These are phyloP conservation scores for Erithacus rubecula DNA, from an alignment of 2,797 vertebrate species.

Conservation along the genomic window DNA sequence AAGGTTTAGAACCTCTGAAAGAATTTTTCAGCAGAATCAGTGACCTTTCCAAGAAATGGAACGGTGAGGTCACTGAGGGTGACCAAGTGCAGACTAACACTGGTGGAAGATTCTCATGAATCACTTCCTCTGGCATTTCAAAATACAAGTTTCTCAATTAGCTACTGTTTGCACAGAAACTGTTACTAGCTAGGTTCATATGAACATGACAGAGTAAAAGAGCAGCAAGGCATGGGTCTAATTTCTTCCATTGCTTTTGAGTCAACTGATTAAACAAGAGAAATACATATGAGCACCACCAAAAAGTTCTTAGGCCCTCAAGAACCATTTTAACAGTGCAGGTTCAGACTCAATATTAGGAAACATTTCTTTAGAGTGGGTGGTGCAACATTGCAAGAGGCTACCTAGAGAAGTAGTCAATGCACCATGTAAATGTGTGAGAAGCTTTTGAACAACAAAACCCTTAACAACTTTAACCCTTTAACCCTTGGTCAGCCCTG, in stretches of 20 bases:
- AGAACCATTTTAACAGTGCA: neutral
- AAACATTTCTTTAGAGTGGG: neutral
- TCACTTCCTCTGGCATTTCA: slow-evolving; percentile 20
- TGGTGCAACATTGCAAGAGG: neutral
- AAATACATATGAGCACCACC: neutral
- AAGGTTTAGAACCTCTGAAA: neutral
- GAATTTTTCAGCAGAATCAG: neutral
- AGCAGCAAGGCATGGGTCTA: neutral
- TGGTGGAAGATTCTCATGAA: neutral
- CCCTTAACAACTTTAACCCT: neutral
- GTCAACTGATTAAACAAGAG: neutral
- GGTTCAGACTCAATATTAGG: neutral
- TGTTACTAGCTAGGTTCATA: neutral
- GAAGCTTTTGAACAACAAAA: neutral
- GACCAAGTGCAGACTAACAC: neutral
- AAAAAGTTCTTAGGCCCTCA: neutral
- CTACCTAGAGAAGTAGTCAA: neutral
- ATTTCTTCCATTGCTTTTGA: neutral
- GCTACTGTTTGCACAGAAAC: neutral
- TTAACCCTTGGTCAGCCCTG: neutral
- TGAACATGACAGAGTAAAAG: neutral
- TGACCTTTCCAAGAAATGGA: neutral
- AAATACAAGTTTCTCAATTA: slow-evolving; percentile 11
- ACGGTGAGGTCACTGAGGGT: neutral
- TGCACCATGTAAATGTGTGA: neutral